A percentile compares a stretch with the other conserved stretches of the same genome.
Conservation (phyloP, 2,888 invertebrate species). For the Tenthredo distinguenda region DNA sequence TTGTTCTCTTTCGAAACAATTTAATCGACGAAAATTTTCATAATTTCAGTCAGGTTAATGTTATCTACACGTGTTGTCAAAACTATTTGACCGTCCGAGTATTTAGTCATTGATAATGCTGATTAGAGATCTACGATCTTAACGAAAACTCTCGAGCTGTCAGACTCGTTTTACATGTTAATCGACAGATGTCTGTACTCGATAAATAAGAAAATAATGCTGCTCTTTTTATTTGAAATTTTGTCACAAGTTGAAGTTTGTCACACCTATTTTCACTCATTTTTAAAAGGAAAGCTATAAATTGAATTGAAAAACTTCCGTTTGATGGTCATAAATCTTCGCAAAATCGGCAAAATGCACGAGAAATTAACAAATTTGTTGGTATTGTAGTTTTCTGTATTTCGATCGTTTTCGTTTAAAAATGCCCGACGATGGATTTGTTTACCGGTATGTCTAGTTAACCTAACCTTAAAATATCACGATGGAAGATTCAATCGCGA, state of each 20-base stretch:
- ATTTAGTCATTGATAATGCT: background rate
- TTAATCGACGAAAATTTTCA: background rate
- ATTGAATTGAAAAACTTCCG: too few species aligned
- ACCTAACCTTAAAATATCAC: slow-evolving; percentile 37
- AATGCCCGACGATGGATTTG: background rate
- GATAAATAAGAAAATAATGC: background rate
- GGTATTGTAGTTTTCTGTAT: background rate
- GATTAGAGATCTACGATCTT: background rate
- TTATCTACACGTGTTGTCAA: background rate
- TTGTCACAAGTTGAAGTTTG: background rate
- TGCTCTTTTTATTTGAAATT: background rate
- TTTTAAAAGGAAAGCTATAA: background rate
- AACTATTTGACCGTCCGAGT: background rate
- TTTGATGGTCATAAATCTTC: too few species aligned
- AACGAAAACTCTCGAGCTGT: background rate
- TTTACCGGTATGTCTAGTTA: background rate
- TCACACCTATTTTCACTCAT: background rate
- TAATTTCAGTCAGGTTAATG: background rate
- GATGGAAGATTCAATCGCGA: slow-evolving; percentile 75
- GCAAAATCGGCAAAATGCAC: too few species aligned
- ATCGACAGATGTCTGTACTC: background rate
- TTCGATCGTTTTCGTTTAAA: background rate
- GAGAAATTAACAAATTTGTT: background rate
- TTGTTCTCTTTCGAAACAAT: background rate
- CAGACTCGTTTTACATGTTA: background rate